Conservation (phyloP, 2,888 invertebrate genomes). For the Rhagium mordax region DNA sequence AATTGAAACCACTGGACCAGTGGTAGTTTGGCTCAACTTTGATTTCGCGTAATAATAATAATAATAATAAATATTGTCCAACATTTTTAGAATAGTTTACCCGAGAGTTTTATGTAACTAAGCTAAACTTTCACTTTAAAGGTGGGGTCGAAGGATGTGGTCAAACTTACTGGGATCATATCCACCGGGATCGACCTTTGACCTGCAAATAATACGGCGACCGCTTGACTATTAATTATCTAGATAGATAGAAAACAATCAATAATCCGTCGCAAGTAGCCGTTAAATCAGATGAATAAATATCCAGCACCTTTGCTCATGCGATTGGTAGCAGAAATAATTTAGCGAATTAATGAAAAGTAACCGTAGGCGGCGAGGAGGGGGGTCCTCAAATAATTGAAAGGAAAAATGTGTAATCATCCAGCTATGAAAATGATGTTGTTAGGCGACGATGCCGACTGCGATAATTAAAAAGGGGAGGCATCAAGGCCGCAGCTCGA, state of each 20-base stretch:
- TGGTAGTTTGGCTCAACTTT: no score
- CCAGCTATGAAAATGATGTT: slow-evolving; percentile 19
- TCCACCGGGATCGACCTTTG: not conserved
- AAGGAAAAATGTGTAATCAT: slow-evolving; percentile 28
- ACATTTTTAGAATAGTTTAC: no score
- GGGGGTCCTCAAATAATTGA: slow-evolving; percentile 19
- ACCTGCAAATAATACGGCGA: not conserved
- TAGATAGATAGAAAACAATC: not conserved
- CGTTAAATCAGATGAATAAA: not conserved
- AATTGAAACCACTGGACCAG: no score
- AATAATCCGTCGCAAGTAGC: not conserved
- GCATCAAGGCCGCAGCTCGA: not conserved
- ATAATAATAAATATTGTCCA: no score
- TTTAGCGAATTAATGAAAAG: slow-evolving; percentile 13
- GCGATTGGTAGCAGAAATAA: not conserved
- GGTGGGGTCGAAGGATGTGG: not conserved
- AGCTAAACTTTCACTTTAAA: not conserved
- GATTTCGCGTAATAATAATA: no score
- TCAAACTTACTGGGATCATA: not conserved
- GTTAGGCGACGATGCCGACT: slow-evolving; percentile 9
- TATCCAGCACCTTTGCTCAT: not conserved
- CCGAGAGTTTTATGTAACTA: no score
- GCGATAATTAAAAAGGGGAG: slow-evolving; percentile 17
- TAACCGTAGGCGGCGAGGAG: not conserved
- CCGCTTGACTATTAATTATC: not conserved